Base-by-base conservation (phyloP, 2,888 invertebrate species). In the Rhingia campestris region DNA sequence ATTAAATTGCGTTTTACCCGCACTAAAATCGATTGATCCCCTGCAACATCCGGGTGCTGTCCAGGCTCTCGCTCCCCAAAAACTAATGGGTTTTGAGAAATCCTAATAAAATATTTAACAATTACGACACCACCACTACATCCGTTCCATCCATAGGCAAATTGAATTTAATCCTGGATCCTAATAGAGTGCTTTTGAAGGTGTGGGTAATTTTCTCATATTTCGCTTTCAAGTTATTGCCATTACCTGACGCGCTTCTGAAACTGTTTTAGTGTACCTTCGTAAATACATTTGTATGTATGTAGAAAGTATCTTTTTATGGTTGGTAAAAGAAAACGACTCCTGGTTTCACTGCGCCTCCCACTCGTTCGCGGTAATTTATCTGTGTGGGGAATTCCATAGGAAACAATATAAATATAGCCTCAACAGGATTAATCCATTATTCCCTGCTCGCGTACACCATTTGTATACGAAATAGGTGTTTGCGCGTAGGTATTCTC, bases 381-480 rank as follows among this genome's bases (percentile, higher is more conserved):
- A 82, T 82, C 54, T 77, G 81, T 73, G 77, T 72, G 77, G 77
- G 72, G 72, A 77, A 73, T 82, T 67, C 72, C 70, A 72, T 77
- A 61, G 77, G 64, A 79, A 89, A 89, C 89, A 89, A 90, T 89
- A 89, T 90, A 90, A 90, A 90, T 90, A 89, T 90, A 89, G 88
- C 89, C 90, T 89, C 89, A 88, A 90, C 90, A 89, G 90, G 90
- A 90, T 90, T 90, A 89, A 90, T 90, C 89, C 90, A 90, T 90
- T 90, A 90, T 88, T 86, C 87, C 85, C 85, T 64, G n/a, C 69
- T 67, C 59, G 58, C 51, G 72, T 61, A 69, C 54, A 63, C 75
- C 61, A 51, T 75, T 80, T 69, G 66, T 67, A 39, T 66, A 67
- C 61, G 43, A 66, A 67, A 53, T 47, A 41, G 51, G 70, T 39